Conservation (phyloP, 2,888 invertebrate species). For the Aricia artaxerxes region DNA sequence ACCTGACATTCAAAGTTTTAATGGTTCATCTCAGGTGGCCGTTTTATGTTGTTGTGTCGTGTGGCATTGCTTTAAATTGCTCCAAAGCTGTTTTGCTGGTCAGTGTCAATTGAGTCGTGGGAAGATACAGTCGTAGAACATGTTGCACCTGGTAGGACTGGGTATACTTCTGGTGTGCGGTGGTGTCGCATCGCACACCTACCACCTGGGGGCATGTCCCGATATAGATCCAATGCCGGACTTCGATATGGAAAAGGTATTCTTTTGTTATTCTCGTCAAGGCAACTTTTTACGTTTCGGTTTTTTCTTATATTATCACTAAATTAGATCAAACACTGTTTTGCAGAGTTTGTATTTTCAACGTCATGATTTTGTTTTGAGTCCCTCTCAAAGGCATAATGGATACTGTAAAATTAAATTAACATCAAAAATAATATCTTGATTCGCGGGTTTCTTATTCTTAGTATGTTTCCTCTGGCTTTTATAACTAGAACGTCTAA, state of each 20-base stretch:
- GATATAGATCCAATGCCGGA: conserved; percentile 85
- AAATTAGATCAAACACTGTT: neutral
- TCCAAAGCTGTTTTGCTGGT: conserved; percentile 36
- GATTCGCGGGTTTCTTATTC: neutral
- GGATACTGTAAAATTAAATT: neutral
- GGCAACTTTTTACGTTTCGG: neutral
- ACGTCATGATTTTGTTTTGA: neutral
- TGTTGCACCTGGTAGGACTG: conserved; percentile 13
- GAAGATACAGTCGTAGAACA: conserved; percentile 24
- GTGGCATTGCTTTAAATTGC: conserved; percentile 36
- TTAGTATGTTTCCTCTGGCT: neutral
- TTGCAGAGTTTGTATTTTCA: neutral
- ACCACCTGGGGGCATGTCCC: conserved; percentile 88
- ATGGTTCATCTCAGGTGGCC: neutral
- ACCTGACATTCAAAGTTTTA: neutral
- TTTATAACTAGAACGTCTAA: neutral
- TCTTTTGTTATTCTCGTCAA: neutral
- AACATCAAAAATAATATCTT: too few relatives aligned
- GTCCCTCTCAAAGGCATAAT: neutral
- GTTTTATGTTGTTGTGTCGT: neutral
- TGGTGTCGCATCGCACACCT: conserved; percentile 80
- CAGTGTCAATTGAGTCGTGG: conserved; percentile 35
- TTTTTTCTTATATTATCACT: neutral
- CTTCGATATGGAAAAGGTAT: conserved; percentile 87
- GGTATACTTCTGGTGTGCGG: conserved; percentile 52